These are phyloP conservation scores for Oreochromis grahami DNA, from an alignment of 2,797 vertebrate species.

Conservation along the genomic window DNA sequence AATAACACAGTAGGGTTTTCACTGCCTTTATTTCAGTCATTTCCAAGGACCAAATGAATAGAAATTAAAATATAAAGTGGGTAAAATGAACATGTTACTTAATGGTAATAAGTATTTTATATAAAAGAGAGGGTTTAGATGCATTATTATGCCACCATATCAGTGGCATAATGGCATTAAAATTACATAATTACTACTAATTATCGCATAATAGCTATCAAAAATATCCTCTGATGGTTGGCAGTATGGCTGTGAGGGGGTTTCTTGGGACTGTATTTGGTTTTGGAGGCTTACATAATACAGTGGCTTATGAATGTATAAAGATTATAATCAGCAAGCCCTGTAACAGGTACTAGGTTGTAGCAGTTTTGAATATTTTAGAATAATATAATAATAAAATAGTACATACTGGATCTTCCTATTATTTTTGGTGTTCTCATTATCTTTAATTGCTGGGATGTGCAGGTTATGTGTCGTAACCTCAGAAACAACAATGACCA, in stretches of 20 bases:
- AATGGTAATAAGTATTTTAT: not conserved
- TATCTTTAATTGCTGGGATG: not conserved
- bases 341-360: not conserved
- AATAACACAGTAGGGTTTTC: not conserved
- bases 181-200: not conserved
- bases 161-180: not conserved
- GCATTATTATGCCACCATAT: not conserved
- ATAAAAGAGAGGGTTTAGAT: not conserved
- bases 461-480: not conserved
- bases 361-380: not conserved
- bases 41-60: not conserved
- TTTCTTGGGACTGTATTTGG: not conserved
- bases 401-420: not conserved
- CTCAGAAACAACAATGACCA: not conserved
- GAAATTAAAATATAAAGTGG: not conserved
- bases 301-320: not conserved
- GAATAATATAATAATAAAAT: not conserved
- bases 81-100: not conserved
- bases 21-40: not conserved
- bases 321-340: not conserved
- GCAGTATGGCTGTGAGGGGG: not conserved
- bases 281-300: not conserved
- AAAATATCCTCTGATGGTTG: not conserved
- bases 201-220: not conserved
- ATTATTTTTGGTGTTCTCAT: not conserved